Conservation (phyloP, 1,140 invertebrate genomes). For the Leptoteleia sp. region DNA sequence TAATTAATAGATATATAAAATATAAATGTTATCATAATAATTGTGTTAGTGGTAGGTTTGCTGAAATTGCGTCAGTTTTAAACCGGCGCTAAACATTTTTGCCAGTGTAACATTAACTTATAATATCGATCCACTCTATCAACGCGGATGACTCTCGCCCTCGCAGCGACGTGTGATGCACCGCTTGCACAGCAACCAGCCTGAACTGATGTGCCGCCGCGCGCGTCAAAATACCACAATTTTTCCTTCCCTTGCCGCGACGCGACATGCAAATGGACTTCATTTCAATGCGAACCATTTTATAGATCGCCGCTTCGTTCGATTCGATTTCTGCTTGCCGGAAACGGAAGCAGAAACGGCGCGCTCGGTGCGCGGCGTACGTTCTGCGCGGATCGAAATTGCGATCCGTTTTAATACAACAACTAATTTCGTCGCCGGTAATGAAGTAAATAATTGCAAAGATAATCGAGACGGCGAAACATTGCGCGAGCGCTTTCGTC, state of each 20-base stretch:
- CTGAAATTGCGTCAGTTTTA: too few species aligned
- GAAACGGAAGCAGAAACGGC: too few species aligned
- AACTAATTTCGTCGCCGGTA: constrained; percentile 34
- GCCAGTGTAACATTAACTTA: constrained; percentile 64
- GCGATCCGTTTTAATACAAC: constrained; percentile 16
- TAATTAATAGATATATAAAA: too few species aligned
- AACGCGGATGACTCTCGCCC: constrained; percentile 42
- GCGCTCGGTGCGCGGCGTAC: too few species aligned
- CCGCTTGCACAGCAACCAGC: too few species aligned
- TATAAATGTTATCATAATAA: too few species aligned
- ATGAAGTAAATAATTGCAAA: constrained; percentile 57
- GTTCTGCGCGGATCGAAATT: neutral
- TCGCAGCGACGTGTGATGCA: too few species aligned
- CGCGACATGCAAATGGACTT: constrained; percentile 10
- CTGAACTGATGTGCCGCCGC: constrained; percentile 9
- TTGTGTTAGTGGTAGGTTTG: too few species aligned
- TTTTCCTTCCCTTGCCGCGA: constrained; percentile 7
- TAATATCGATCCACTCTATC: constrained; percentile 66
- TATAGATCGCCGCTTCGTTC: too few species aligned
- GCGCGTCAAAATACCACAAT: constrained; percentile 37
- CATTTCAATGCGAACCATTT: too few species aligned
- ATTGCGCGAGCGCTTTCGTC: constrained; percentile 17
- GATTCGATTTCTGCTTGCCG: too few species aligned
- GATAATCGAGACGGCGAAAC: constrained; percentile 36
- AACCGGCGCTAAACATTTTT: too few species aligned